These are phyloP conservation scores for Drosophila anomalata DNA, from an alignment of 2,888 invertebrate genomes.

Conservation along the genomic window DNA sequence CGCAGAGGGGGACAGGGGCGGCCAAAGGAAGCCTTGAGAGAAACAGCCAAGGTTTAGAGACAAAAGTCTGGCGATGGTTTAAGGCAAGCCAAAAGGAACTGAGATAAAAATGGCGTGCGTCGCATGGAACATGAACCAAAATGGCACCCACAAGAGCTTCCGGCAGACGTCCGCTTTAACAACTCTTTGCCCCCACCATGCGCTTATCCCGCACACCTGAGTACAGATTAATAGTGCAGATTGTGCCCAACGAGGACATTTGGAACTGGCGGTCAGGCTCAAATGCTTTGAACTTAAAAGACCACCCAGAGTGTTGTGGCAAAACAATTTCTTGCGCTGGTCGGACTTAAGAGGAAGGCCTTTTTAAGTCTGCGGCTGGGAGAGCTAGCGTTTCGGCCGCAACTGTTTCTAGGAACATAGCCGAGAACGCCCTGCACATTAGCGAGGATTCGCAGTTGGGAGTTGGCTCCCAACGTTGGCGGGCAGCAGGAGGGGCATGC, in stretches of 20 bases:
- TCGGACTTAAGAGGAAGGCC: neutral
- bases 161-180: slow-evolving; percentile 74
- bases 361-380: neutral
- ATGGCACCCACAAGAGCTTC: slow-evolving; percentile 77
- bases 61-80: slow-evolving; percentile 50
- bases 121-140: slow-evolving; percentile 72
- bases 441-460: slow-evolving; percentile 37
- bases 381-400: neutral
- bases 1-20: neutral
- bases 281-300: neutral
- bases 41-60: slow-evolving; percentile 37
- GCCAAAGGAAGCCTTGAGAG: slow-evolving; percentile 34
- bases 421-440: slow-evolving; percentile 59
- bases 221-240: neutral
- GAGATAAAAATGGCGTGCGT: slow-evolving; percentile 64
- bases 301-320: neutral
- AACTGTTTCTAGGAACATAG: slow-evolving; percentile 34
- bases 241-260: neutral
- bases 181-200: slow-evolving; percentile 55
- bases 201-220: neutral
- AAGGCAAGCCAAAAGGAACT: slow-evolving; percentile 36
- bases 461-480: slow-evolving; percentile 1
- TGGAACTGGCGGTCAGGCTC: neutral
- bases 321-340: neutral
- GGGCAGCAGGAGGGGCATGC: slow-evolving; percentile 42